These are phyloP conservation scores for Euura saliciscinereae DNA, from an alignment of 1,140 invertebrate genomes.

Conservation along the genomic window DNA sequence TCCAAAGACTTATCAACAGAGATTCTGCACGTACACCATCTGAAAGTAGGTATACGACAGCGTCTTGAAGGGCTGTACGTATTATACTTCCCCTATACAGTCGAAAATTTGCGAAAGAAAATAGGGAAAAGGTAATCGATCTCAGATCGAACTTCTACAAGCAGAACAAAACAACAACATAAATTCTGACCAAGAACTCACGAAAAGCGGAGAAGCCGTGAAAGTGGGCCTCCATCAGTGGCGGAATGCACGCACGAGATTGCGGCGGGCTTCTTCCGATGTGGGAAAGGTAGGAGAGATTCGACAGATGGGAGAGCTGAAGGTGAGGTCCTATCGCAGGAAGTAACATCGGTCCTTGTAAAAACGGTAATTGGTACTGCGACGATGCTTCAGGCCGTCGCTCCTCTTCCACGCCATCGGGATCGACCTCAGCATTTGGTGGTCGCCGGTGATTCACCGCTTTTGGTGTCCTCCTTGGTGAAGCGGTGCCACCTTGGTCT, in stretches of 20 bases:
- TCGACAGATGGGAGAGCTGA: constrained; percentile 34
- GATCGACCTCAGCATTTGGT: not conserved
- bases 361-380: constrained; percentile 18
- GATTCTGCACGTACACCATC: not conserved
- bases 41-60: not conserved
- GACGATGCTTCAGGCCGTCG: constrained; percentile 21
- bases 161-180: not conserved
- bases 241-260: constrained; percentile 5
- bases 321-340: constrained; percentile 26
- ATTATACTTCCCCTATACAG: too few relatives aligned
- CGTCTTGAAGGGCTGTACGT: not conserved
- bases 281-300: constrained; percentile 33
- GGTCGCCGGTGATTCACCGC: constrained; percentile 8
- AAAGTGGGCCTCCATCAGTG: constrained; percentile 40
- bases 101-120: too few relatives aligned
- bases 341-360: constrained; percentile 29
- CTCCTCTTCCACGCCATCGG: not conserved
- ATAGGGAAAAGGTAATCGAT: too few relatives aligned
- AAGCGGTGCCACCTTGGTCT: not conserved
- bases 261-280: constrained; percentile 36
- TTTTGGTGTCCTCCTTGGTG: not conserved
- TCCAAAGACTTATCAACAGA: not conserved
- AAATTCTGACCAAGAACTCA: constrained; percentile 34
- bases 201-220: constrained; percentile 52
- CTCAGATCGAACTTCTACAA: not conserved